Evolutionary conservation across 2,797 vertebrate species (phyloP).

Genomic region (Esox lucius): DNA sequence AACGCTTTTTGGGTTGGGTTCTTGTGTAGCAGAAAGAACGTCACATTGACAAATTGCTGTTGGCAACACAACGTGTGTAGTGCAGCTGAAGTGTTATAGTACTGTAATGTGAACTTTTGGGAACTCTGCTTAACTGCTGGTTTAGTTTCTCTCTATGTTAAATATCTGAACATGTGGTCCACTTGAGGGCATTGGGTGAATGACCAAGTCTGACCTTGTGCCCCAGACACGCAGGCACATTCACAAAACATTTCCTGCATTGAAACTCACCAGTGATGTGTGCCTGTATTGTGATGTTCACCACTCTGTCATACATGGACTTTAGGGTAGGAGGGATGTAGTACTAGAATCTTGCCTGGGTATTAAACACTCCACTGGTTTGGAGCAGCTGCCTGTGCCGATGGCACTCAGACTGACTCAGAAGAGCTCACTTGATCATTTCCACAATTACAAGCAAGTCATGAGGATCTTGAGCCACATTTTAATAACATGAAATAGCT

Average conservation of each 20-base stretch:
- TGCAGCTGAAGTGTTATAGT: conserved; percentile 39
- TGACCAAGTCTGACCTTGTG: conserved; percentile 8
- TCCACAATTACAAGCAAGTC: conserved; percentile 17
- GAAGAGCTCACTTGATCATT: conserved; percentile 23
- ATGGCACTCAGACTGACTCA: conserved; percentile 19
- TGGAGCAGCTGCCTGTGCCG: conserved; percentile 42
- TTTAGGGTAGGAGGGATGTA: conserved; percentile 25
- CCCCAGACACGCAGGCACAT: conserved; percentile 29
- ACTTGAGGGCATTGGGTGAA: not conserved
- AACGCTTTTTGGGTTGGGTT: no score
- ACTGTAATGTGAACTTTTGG: conserved; percentile 78
- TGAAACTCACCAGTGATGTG: conserved; percentile 33
- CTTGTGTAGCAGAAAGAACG: no score
- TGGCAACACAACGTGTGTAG: no score
- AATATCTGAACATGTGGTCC: conserved; percentile 46
- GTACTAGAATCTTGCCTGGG: conserved; percentile 18
- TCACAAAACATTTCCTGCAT: conserved; percentile 4
- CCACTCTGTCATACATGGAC: conserved; percentile 47
- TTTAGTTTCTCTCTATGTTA: conserved; percentile 59
- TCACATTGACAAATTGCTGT: no score
- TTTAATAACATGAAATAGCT: conserved; percentile 23
- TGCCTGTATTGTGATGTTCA: conserved; percentile 47
- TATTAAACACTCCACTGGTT: conserved; percentile 55
- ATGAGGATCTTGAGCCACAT: conserved; percentile 7
- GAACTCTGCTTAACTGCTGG: conserved; percentile 67